Evolutionary conservation across 2,113 vertebrate species (phyloP).

Genomic region (Dinomys branickii): DNA sequence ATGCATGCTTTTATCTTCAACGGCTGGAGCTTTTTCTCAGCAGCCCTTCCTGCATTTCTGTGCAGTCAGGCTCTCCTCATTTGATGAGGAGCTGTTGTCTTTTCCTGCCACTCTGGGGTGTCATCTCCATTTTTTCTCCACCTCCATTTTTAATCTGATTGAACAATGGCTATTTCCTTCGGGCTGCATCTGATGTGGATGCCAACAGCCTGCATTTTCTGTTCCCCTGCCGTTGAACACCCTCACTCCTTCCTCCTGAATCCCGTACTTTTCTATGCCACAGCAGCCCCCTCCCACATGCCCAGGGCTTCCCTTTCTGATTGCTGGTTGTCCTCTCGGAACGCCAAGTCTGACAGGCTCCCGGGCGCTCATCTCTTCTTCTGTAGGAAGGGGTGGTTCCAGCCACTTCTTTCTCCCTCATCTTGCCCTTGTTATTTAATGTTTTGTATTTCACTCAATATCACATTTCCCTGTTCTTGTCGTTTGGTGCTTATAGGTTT

Average conservation of each 20-base stretch:
- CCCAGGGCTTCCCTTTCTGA: too few species aligned
- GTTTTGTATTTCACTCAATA: background rate
- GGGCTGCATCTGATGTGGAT: background rate
- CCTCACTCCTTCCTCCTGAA: background rate
- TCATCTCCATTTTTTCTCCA: background rate
- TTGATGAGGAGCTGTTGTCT: background rate
- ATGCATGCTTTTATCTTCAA: background rate
- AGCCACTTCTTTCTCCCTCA: background rate
- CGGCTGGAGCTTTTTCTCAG: background rate
- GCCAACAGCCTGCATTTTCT: background rate
- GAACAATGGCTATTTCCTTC: background rate
- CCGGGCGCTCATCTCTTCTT: background rate
- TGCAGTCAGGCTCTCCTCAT: background rate
- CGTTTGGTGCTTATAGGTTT: background rate
- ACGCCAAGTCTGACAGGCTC: background rate
- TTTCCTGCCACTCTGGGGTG: background rate
- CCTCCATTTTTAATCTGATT: background rate
- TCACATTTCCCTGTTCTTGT: background rate
- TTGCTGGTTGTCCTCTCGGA: background rate
- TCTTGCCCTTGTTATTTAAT: background rate
- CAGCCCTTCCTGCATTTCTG: background rate
- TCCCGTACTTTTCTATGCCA: background rate
- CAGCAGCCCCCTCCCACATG: too few species aligned
- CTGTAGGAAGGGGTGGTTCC: background rate
- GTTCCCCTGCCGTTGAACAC: fast-evolving